Conservation (phyloP, 2,888 invertebrate genomes). For the Eristalinus aeneus region DNA sequence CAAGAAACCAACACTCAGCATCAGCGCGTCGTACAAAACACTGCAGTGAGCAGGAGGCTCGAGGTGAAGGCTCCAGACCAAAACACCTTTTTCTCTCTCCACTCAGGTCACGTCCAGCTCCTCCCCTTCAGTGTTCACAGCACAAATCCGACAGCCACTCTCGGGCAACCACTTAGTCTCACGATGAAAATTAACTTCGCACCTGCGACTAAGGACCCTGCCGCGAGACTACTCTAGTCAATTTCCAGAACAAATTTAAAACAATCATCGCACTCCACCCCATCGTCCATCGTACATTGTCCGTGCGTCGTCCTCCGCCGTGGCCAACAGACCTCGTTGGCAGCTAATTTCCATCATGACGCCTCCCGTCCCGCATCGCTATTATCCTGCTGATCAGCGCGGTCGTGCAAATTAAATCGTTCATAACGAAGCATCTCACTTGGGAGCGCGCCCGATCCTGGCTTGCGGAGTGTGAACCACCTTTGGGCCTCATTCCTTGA, state of each 20-base stretch:
- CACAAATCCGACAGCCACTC: background rate
- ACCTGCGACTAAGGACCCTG: background rate
- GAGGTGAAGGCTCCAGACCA: background rate
- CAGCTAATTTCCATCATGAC: conserved; percentile 52
- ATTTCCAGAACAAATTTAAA: conserved; percentile 55
- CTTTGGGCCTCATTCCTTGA: conserved; percentile 48
- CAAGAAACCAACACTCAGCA: too few species aligned
- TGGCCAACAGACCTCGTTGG: conserved; percentile 9
- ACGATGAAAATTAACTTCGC: background rate
- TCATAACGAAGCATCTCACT: conserved; percentile 3
- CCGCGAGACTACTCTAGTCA: background rate
- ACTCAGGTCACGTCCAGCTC: background rate
- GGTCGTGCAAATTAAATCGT: conserved; percentile 67
- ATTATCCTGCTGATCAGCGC: too few species aligned
- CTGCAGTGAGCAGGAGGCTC: too few species aligned
- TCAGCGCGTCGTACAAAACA: too few species aligned
- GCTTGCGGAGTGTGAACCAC: background rate
- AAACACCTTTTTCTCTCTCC: too few species aligned
- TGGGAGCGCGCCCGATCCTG: background rate
- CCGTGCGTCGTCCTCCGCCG: background rate
- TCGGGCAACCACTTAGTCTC: background rate
- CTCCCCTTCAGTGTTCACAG: background rate
- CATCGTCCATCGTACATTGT: conserved; percentile 4
- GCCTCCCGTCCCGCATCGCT: background rate
- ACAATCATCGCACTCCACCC: conserved; percentile 68